Base-by-base conservation (phyloP, 2,888 invertebrate genomes). In the Agrochola circellaris region DNA sequence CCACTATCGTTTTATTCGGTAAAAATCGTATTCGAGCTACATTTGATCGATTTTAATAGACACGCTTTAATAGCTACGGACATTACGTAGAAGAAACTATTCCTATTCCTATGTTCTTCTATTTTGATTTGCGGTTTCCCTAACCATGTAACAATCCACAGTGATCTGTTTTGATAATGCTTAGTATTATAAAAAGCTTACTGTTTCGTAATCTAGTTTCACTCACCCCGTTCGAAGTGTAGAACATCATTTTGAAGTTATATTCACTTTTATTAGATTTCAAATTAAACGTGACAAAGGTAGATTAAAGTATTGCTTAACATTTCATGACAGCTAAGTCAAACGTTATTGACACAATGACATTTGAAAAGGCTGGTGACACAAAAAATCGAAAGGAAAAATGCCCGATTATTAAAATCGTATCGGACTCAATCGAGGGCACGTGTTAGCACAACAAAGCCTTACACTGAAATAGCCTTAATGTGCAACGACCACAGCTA, bases 1-100 rank as follows among this genome's bases (percentile, higher is more conserved):
- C 93, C 92, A 93, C 94, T 93, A 95, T 94, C 94, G 93, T 81
- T 89, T 89, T 91, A 89, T 92, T 93, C 93, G 93, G 90, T 89
- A 90, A 89, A 92, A 91, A 86, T 92, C 89, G 89, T 92, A 91
- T 90, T 93, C 90, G 90, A 92, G 87, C 90, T 90, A 89, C 84
- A 88, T 90, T 89, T 89, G 89, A 91, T 92, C 90, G 91, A 91
- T 92, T 92, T 90, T 89, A 88, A 87, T 78, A 85, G 90, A 89
- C 88, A 91, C 89, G 92, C 86, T 90, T 90, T 89, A 87, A 88
- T 90, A 85, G 85, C 83, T 80, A 68, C 79, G 73, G 73, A 75
- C 77, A 77, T 88, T 88, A 85, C 84, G 81, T 77, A 71, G 83
- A 77, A 83, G 66, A 72, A 79, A 81, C 66, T n/a, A 74, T 71